phyloP scores from a whole-genome alignment of 2,797 vertebrate genomes.

The Trematomus bernacchii region DNA sequence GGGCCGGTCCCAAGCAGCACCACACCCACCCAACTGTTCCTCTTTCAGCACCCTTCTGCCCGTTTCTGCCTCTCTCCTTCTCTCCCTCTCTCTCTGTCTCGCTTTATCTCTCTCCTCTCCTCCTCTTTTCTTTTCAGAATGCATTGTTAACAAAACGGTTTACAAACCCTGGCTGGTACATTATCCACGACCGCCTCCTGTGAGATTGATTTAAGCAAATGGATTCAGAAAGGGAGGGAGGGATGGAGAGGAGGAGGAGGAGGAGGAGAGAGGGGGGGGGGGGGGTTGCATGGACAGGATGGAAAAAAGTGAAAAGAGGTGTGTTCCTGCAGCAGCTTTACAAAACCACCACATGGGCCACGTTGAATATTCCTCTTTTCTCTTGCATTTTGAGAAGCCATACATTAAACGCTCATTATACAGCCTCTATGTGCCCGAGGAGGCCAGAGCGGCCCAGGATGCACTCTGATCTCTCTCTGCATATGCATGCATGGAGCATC shows the following conservation, averaged over 20 bases:
- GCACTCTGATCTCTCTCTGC: constrained; percentile 78
- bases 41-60: constrained; percentile 92
- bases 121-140: constrained; percentile 88
- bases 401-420: constrained; percentile 88
- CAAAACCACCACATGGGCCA: constrained; percentile 86
- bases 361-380: constrained; percentile 81
- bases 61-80: constrained; percentile 79
- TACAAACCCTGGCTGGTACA: constrained; percentile 93
- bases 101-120: constrained; percentile 77
- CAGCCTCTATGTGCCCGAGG: constrained; percentile 74
- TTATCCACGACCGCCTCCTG: constrained; percentile 86
- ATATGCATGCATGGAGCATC: constrained; percentile 83
- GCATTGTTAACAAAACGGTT: constrained; percentile 98
- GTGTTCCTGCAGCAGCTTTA: constrained; percentile 81
- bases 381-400: constrained; percentile 80
- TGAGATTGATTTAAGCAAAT: constrained; percentile 88
- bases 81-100: constrained; percentile 75
- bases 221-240: constrained; percentile 80
- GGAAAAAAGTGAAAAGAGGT: constrained; percentile 78
- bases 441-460: constrained; percentile 60
- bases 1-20: constrained; percentile 91
- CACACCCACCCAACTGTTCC: constrained; percentile 99
- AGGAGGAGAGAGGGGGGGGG: constrained; percentile 1
- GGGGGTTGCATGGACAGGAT: constrained; percentile 59
- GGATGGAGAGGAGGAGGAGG: constrained; percentile 6